phyloP scores from a whole-genome alignment of 2,888 invertebrate species.

The Zaprionus bogoriensis region DNA sequence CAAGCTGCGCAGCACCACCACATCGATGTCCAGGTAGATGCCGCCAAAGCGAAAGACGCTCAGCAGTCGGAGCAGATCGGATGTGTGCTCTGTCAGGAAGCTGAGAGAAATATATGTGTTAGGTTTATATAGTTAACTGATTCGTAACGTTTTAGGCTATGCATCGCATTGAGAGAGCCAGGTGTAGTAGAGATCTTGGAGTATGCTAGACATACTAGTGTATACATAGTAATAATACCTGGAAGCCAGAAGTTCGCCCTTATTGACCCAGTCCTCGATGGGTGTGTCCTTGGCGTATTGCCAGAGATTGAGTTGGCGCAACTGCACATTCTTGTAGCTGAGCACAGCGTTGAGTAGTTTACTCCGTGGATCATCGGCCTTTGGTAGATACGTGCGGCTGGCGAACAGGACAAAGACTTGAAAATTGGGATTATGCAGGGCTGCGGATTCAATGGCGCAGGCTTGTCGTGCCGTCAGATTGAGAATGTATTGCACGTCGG shows the following conservation, averaged over 20 bases:
- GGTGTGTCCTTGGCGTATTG: not conserved
- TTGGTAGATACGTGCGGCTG: not conserved
- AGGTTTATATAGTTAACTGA: too few species aligned
- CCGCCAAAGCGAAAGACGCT: conserved; percentile 89
- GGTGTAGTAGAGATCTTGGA: too few species aligned
- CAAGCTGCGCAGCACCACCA: conserved; percentile 86
- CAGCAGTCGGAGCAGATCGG: conserved; percentile 79
- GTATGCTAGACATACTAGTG: too few species aligned
- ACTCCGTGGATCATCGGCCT: not conserved
- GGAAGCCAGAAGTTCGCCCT: not conserved
- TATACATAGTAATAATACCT: too few species aligned
- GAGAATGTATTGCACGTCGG: not conserved
- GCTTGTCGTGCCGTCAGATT: conserved; percentile 1
- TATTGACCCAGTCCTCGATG: conserved; percentile 8
- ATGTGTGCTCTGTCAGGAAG: conserved; percentile 60
- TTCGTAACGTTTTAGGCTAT: too few species aligned
- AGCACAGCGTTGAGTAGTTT: not conserved
- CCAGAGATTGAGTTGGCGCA: conserved; percentile 8
- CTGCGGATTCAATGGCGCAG: conserved; percentile 9
- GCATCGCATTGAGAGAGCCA: too few species aligned
- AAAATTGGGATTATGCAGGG: conserved; percentile 6
- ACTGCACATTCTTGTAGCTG: conserved; percentile 4
- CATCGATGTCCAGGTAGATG: conserved; percentile 89
- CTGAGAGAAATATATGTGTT: not conserved
- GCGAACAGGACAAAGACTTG: conserved; percentile 2